phyloP scores from a whole-genome alignment of 2,113 vertebrate species.

The Crotalus viridis region DNA sequence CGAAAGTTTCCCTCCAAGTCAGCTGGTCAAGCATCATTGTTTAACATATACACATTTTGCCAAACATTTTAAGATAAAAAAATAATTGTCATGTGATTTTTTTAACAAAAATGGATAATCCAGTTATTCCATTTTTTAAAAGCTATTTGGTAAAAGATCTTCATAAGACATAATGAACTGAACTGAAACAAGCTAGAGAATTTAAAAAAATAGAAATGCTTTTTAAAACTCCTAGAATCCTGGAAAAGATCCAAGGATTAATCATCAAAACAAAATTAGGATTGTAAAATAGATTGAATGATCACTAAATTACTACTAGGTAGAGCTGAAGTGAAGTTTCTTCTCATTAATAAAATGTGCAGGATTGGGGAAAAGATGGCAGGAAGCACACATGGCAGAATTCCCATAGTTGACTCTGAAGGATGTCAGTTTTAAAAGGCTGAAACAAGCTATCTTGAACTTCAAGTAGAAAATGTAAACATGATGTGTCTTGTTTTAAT shows the following conservation, averaged over 20 bases:
- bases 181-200: background rate
- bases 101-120: conserved; percentile 19
- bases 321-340: background rate
- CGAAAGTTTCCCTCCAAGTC: conserved; percentile 27
- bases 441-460: background rate
- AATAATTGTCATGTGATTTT: conserved; percentile 43
- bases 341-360: background rate
- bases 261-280: background rate
- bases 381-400: background rate
- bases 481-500: background rate
- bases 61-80: conserved; percentile 44
- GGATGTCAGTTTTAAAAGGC: background rate
- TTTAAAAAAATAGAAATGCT: background rate
- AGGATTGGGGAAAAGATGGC: background rate
- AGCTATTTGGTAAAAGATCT: background rate
- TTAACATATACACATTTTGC: conserved; percentile 38
- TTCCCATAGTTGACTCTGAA: background rate
- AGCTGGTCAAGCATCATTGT: conserved; percentile 4
- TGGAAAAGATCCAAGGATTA: background rate
- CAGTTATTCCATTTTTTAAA: conserved; percentile 45
- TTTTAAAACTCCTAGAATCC: background rate
- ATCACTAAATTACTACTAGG: background rate
- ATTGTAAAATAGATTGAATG: background rate
- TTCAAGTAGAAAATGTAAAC: background rate
- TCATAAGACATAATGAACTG: conserved; percentile 30